Evolutionary conservation across 2,797 vertebrate species (phyloP), one percentile per base, ranked within the genome.

Genomic region (Odontamblyopus lacepedii): DNA sequence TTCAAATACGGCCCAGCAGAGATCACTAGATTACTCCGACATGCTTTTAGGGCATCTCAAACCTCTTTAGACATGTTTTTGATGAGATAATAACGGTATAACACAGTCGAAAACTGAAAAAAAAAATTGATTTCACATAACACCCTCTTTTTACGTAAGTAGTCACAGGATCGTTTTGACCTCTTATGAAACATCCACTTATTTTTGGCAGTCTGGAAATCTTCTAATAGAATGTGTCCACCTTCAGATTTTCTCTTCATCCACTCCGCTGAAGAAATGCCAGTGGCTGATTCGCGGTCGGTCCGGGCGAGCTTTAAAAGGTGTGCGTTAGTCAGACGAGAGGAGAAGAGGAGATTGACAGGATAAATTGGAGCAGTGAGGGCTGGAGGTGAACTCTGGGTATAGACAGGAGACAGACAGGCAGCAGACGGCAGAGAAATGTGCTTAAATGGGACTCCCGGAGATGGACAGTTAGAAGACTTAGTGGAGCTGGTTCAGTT

Each of bases 321-420:
- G 32, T 63, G 30, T n/a, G 8, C n/a, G 30, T 29, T 15, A 30
- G 26, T n/a, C 2, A 63, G 57, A 61, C 53, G 12, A 23, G 64
- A 81, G 71, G 63, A 74, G 73, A 71, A 30, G 75, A 71, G 62
- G 76, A 87, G 89, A 91, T 88, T 88, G 91, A 89, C 86, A 84
- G 83, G 72, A 65, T 83, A 91, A 91, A 92, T 91, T 91, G 87
- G 87, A 81, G 57, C 67, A 73, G 75, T 76, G 72, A 72, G 72
- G 69, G 70, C 80, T 87, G 4, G 79, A 72, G 79, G 82, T 82
- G 80, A 87, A 86, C 69, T 80, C 69, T 59, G 64, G 75, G 30
- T 82, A 87, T 87, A 79, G 74, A 53, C 5, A 18, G 44, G 61
- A 74, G 60, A 70, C 50, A 55, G 68, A 77, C 57, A 60, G 57